Conservation (phyloP, 2,113 vertebrate species). For the Clarias macrocephalus region DNA sequence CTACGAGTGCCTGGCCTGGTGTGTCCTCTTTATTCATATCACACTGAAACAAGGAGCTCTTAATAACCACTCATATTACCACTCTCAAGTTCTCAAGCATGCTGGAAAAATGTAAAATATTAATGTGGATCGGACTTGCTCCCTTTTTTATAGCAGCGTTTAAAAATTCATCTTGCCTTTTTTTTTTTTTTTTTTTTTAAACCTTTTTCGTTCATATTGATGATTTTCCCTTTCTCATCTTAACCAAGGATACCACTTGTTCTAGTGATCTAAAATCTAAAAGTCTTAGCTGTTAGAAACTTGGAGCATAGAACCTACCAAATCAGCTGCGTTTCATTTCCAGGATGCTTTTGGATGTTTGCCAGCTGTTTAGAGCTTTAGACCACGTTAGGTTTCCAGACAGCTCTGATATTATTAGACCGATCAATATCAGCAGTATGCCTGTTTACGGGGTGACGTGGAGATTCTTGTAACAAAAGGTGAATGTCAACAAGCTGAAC, state of each 20-base stretch:
- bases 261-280: neutral
- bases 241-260: neutral
- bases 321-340: neutral
- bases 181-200: neutral
- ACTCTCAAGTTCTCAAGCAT: neutral
- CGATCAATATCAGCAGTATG: neutral
- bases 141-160: neutral
- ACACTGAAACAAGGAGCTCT: neutral
- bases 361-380: neutral
- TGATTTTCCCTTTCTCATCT: neutral
- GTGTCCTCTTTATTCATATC: neutral
- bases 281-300: neutral
- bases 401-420: neutral
- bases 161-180: no score
- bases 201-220: neutral
- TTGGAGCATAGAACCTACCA: neutral
- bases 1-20: neutral
- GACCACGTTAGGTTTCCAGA: neutral
- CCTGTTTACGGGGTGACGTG: neutral
- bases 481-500: neutral
- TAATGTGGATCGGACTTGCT: no score
- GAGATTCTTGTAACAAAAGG: neutral
- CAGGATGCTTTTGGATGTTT: neutral
- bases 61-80: neutral
- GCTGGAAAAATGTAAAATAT: neutral